Evolutionary conservation across 2,113 vertebrate genomes (phyloP).

Genomic region (Channa maculata): DNA sequence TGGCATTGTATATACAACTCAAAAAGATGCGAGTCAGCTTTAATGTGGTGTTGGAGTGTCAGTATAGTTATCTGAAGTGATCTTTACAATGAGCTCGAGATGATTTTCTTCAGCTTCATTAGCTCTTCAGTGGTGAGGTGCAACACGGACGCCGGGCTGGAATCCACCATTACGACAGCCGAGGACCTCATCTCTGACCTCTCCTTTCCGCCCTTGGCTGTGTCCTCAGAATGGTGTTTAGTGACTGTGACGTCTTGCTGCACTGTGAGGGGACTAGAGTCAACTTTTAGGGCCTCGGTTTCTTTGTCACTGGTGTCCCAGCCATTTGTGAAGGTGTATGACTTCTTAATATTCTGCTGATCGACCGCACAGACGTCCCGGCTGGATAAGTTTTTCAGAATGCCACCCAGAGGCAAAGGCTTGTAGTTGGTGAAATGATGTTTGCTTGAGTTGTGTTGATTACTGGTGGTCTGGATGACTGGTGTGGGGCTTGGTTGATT

Average conservation of each 20-base stretch:
- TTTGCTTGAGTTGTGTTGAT: neutral
- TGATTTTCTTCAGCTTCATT: conserved; percentile 76
- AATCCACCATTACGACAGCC: conserved; percentile 30
- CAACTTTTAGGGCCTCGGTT: neutral
- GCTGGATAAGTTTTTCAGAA: conserved; percentile 12
- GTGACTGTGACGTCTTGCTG: conserved; percentile 29
- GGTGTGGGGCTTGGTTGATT: neutral
- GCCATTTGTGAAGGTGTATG: neutral
- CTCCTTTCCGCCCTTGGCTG: neutral
- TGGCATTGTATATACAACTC: too few relatives aligned
- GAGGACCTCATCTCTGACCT: neutral
- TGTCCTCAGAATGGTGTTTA: neutral
- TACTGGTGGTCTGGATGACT: accelerated
- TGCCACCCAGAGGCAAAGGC: neutral
- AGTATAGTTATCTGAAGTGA: neutral
- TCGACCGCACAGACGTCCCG: conserved; percentile 1
- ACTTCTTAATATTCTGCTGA: neutral
- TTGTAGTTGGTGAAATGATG: conserved; percentile 19
- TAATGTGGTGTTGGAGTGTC: conserved; percentile 30
- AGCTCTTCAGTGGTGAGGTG: conserved; percentile 74
- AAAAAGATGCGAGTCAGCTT: conserved; percentile 8
- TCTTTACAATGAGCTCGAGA: conserved; percentile 64
- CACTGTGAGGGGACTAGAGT: conserved; percentile 2
- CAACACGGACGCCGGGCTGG: conserved; percentile 46
- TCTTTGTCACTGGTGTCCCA: conserved; percentile 36